Conservation (phyloP, 2,113 vertebrate genomes). For the Zingel zingel region DNA sequence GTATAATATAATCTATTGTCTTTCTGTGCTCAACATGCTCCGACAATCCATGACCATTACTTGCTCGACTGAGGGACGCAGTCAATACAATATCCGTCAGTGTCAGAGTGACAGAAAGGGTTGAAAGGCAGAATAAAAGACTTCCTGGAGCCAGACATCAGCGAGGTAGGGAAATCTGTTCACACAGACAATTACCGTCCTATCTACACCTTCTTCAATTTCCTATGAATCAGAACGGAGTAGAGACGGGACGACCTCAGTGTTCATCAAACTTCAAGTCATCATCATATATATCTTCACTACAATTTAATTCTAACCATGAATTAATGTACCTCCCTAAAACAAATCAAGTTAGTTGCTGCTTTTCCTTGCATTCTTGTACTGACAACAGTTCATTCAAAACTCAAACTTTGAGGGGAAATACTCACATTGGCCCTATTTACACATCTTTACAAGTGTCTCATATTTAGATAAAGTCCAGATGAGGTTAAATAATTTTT, state of each 20-base stretch:
- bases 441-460: no score
- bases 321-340: no score
- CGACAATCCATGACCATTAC: conserved; percentile 62
- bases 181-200: conserved; percentile 39
- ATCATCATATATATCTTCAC: no score
- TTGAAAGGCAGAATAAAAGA: conserved; percentile 20
- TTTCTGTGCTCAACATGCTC: conserved; percentile 44
- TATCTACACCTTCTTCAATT: conserved; percentile 34
- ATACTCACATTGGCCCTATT: no score
- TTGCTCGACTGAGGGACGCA: conserved; percentile 41
- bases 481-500: no score
- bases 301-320: no score
- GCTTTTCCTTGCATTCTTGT: no score
- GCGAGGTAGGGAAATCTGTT: conserved; percentile 37
- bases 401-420: no score
- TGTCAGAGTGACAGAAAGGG: conserved; percentile 41
- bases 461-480: no score
- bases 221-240: conserved; percentile 11
- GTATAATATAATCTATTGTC: conserved; percentile 59
- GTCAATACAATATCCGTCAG: conserved; percentile 68
- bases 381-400: no score
- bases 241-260: not conserved
- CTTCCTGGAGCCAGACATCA: conserved; percentile 25
- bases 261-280: not conserved
- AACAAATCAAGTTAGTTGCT: no score